These are phyloP conservation scores for Saguinus midas DNA, from an alignment of 2,113 vertebrate genomes.

Conservation along the genomic window DNA sequence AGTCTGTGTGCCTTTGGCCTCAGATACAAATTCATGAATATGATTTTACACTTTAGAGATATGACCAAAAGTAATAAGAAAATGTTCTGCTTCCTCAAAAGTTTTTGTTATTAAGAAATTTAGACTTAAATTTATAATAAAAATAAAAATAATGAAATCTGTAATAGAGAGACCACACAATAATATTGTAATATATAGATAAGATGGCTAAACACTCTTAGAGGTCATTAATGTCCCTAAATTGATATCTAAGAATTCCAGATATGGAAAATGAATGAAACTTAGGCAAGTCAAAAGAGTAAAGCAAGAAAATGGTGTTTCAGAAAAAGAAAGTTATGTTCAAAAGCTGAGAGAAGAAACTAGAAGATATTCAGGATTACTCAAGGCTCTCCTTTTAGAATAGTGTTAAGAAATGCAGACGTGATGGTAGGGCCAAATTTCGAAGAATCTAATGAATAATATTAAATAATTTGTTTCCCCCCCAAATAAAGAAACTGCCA, in stretches of 20 bases:
- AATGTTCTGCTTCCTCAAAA: neutral
- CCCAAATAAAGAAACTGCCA: neutral
- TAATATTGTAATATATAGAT: neutral
- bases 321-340: neutral
- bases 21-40: neutral
- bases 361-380: neutral
- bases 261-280: neutral
- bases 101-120: neutral
- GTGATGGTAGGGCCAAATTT: neutral
- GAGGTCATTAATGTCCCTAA: neutral
- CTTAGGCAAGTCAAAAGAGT: neutral
- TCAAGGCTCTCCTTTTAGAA: neutral
- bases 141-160: neutral
- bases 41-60: neutral
- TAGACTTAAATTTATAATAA: neutral
- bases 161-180: neutral
- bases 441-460: neutral
- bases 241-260: neutral
- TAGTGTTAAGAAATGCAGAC: neutral
- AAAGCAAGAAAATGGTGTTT: neutral
- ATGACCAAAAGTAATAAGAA: neutral
- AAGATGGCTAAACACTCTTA: neutral
- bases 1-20: neutral
- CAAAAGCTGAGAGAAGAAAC: neutral
- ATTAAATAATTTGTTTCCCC: neutral